phyloP scores from a whole-genome alignment of 2,113 vertebrate species.

The Corydoras sp. region DNA sequence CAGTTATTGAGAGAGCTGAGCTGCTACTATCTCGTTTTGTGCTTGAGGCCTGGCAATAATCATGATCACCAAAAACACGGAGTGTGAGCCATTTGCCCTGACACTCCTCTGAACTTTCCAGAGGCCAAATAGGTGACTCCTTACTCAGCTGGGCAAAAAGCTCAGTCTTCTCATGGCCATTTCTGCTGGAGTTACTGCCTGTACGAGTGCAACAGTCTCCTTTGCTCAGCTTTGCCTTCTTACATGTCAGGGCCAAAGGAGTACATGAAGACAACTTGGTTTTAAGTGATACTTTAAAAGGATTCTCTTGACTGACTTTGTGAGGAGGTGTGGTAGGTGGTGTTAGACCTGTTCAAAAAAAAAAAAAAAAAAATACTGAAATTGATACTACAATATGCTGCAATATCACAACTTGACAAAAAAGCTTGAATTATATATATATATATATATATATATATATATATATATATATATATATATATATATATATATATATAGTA shows the following conservation, averaged over 20 bases:
- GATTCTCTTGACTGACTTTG: slow-evolving; percentile 98
- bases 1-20: slow-evolving; percentile 50
- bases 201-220: slow-evolving; percentile 71
- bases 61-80: slow-evolving; percentile 91
- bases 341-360: slow-evolving; percentile 83
- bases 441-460: no score
- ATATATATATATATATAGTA: no score
- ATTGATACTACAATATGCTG: no score
- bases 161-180: slow-evolving; percentile 87
- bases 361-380: slow-evolving; percentile 29
- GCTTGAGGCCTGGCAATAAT: slow-evolving; percentile 92
- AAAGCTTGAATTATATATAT: no score
- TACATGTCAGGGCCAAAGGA: slow-evolving; percentile 78
- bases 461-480: no score
- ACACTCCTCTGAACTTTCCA: slow-evolving; percentile 74
- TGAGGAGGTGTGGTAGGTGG: slow-evolving; percentile 99
- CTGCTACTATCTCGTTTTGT: slow-evolving; percentile 71
- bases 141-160: slow-evolving; percentile 91
- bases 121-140: slow-evolving; percentile 74
- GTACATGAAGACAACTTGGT: slow-evolving; percentile 86
- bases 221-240: slow-evolving; percentile 85
- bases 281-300: slow-evolving; percentile 94
- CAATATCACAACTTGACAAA: no score
- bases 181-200: slow-evolving; percentile 71
- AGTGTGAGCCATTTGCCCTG: slow-evolving; percentile 76